Evolutionary conservation across 1,140 invertebrate species (phyloP).

Genomic region (Wiebesia pumilae): DNA sequence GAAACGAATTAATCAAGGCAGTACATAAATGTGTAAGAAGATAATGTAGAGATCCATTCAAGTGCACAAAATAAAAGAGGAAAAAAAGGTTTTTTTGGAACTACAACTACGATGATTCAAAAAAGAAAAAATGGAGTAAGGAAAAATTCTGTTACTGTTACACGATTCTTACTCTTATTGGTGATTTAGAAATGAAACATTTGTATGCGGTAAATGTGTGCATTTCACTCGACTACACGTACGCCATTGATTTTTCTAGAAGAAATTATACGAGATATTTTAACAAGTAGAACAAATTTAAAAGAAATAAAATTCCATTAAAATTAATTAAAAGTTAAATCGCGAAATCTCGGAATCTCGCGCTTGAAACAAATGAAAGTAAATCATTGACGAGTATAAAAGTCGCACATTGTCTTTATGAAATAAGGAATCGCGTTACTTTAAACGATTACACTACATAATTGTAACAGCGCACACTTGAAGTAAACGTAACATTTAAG

Average conservation of each 20-base stretch:
- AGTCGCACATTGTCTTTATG: conserved; percentile 46
- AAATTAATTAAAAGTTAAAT: conserved; percentile 38
- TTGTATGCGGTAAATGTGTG: conserved; percentile 3
- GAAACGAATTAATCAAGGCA: not conserved
- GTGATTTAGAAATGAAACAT: conserved; percentile 6
- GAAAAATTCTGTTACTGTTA: not conserved
- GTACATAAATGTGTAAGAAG: not conserved
- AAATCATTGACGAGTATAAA: conserved; percentile 46
- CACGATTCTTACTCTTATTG: not conserved
- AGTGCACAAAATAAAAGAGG: not conserved
- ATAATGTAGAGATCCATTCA: not conserved
- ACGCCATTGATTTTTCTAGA: conserved; percentile 38
- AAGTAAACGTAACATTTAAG: conserved; percentile 28
- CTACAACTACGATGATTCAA: not conserved
- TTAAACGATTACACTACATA: conserved; percentile 40
- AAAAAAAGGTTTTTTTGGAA: not conserved
- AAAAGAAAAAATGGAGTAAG: not conserved
- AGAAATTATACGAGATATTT: conserved; percentile 33
- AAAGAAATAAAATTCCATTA: conserved; percentile 32
- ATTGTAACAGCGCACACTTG: conserved; percentile 42
- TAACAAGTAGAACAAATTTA: conserved; percentile 34
- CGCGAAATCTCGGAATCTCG: conserved; percentile 47
- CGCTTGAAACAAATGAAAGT: conserved; percentile 51
- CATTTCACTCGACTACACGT: conserved; percentile 27
- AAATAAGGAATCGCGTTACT: conserved; percentile 48